A percentile compares a stretch with the other conserved stretches of the same genome.
These are phyloP conservation scores for Xanthorhoe designata DNA, from an alignment of 2,888 invertebrate genomes.

Conservation along the genomic window DNA sequence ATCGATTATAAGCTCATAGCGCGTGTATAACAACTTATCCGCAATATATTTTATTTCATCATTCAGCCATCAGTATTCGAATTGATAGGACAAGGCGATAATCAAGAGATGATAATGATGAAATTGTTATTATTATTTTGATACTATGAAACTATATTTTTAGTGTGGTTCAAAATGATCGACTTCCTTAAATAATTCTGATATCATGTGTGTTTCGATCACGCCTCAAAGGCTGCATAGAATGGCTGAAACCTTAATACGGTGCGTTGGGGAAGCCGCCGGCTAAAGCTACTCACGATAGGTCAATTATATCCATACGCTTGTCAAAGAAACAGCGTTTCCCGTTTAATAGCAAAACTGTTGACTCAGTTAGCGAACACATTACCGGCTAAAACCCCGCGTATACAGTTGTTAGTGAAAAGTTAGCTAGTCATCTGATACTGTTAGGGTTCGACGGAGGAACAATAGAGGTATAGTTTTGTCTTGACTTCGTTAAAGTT, in stretches of 20 bases:
- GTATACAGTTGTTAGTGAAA: conserved; percentile 21
- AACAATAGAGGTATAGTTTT: too few species aligned
- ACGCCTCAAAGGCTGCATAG: not conserved
- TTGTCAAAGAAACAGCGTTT: conserved; percentile 9
- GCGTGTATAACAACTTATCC: too few species aligned
- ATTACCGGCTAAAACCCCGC: conserved; percentile 20
- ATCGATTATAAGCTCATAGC: too few species aligned
- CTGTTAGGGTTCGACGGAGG: not conserved
- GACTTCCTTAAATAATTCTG: not conserved
- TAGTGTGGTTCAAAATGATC: not conserved
- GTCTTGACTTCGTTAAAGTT: too few species aligned
- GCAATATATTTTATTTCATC: too few species aligned
- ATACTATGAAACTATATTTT: too few species aligned
- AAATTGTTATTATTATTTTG: not conserved
- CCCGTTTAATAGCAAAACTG: conserved; percentile 8
- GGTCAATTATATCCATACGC: conserved; percentile 8
- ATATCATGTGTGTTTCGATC: not conserved
- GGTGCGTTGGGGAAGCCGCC: not conserved
- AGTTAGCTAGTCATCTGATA: conserved; percentile 19
- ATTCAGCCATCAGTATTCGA: too few species aligned
- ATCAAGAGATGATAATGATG: not conserved
- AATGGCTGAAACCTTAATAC: not conserved
- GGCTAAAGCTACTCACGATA: not conserved
- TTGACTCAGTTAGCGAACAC: conserved; percentile 26
- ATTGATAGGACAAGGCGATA: not conserved